Evolutionary conservation across 2,797 vertebrate species (phyloP), one percentile per base, ranked within the genome.

Genomic region (Antrozous pallidus): DNA sequence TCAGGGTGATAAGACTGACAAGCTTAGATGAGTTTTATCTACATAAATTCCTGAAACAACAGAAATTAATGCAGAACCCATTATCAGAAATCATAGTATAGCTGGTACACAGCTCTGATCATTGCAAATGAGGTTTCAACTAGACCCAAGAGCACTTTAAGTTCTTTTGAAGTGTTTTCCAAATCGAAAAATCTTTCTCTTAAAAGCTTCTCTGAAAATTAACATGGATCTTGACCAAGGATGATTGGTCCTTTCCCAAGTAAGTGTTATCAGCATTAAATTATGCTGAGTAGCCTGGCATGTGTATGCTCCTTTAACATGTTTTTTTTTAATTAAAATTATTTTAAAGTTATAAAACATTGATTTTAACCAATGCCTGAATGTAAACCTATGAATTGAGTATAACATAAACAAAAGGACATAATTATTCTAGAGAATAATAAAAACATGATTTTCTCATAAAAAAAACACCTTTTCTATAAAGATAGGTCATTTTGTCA

Each of bases 101-200:
- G 89, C 54, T 91, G 78, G 93, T 94, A 96, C 78, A 95, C 79
- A 92, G 83, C 67, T 94, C 96, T 95, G 94, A 97, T 97, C 97
- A 96, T 96, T 97, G 94, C 96, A 96, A 97, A 97, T 96, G 83
- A 97, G 78, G 94, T 97, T 97, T 97, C 73, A 40, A 90, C 96
- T 81, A 96, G 96, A 95, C 90, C 80, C 51, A 24, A 93, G 83
- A 97, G 96, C 97, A 96, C 96, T 96, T 94, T 96, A 80, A 70
- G 75, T 95, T 84, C 89, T 94, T 97, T 93, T 77, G 95, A 96
- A 89, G 95, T 90, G 88, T 96, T 95, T 95, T 93, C 89, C 92
- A 95, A 94, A 97, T 97, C 96, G 2, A 89, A 87, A 95, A 93
- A 96, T 97, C 96, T 97, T 95, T 90, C 56, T 78, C 73, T 94